Percentiles rank a stretch among this genome's conserved stretches.
Conservation (phyloP, 2,113 vertebrate genomes). For the Ia io region DNA sequence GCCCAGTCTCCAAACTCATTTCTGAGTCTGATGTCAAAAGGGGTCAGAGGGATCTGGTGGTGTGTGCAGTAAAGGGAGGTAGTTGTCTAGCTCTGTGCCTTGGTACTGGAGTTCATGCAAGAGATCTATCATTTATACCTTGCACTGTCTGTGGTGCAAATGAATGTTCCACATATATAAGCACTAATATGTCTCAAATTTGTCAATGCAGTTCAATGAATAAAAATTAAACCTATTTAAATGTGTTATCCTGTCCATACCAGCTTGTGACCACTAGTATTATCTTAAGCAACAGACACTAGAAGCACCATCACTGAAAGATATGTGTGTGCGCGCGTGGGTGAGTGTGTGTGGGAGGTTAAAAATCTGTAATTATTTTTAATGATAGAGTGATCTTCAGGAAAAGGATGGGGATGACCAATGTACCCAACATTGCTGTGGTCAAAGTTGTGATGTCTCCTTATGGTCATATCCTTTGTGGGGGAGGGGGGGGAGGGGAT, state of each 20-base stretch:
- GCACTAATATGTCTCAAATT: neutral
- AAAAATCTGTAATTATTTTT: neutral
- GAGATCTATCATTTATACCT: neutral
- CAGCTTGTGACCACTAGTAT: neutral
- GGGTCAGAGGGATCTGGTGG: no score
- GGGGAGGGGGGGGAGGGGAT: rapidly evolving
- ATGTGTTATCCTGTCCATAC: neutral
- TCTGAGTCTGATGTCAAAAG: neutral
- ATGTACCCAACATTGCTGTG: neutral
- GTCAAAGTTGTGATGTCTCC: neutral
- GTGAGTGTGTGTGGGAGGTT: no score
- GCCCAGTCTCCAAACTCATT: neutral
- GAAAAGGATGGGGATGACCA: neutral
- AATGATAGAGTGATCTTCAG: neutral
- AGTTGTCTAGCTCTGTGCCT: neutral
- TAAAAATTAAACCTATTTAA: constrained; percentile 8
- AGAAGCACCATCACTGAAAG: neutral
- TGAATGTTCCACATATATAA: neutral
- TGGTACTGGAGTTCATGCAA: neutral
- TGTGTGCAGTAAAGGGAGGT: neutral
- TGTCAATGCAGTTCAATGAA: neutral
- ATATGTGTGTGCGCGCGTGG: rapidly evolving
- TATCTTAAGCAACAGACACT: neutral
- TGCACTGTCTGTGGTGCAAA: neutral
- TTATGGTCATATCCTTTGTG: neutral